A percentile compares a stretch with the other conserved stretches of the same genome.
Evolutionary conservation across 2,113 vertebrate genomes (phyloP).

Genomic region (Hoplias malabaricus): DNA sequence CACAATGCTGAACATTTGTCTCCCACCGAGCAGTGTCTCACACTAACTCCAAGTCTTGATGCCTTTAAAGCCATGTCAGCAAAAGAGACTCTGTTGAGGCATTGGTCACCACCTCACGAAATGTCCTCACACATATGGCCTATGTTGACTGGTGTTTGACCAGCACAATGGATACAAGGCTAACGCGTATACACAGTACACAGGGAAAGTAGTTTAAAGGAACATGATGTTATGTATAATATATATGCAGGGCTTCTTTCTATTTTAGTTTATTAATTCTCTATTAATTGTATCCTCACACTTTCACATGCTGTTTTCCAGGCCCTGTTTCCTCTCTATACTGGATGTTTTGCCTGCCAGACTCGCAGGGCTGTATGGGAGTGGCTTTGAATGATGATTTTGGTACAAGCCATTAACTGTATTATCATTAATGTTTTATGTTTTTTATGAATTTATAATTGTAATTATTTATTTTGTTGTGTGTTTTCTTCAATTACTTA

Average conservation of each 20-base stretch:
- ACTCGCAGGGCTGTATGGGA: constrained; percentile 29
- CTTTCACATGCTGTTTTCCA: constrained; percentile 20
- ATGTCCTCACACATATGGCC: constrained; percentile 57
- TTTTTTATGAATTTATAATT: constrained; percentile 12
- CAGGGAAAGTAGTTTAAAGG: constrained; percentile 1
- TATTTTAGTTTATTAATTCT: constrained; percentile 9
- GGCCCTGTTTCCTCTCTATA: constrained; percentile 25
- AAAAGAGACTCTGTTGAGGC: constrained; percentile 11
- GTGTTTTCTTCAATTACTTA: constrained; percentile 6
- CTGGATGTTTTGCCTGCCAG: constrained; percentile 46
- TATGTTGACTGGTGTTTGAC: constrained; percentile 57
- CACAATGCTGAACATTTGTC: background rate
- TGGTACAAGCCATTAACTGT: constrained; percentile 32
- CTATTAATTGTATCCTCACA: constrained; percentile 40
- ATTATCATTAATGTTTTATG: constrained; percentile 9
- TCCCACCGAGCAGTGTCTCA: constrained; percentile 15
- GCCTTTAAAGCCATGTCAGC: constrained; percentile 33
- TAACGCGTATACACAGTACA: background rate
- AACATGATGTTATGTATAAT: background rate
- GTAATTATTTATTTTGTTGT: constrained; percentile 55
- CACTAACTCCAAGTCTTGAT: constrained; percentile 16
- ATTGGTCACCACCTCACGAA: constrained; percentile 21
- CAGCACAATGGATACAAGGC: constrained; percentile 34
- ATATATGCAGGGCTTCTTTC: constrained; percentile 3
- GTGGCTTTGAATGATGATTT: constrained; percentile 10